Conservation (phyloP, 2,113 vertebrate genomes). For the Megaceryle maxima region DNA sequence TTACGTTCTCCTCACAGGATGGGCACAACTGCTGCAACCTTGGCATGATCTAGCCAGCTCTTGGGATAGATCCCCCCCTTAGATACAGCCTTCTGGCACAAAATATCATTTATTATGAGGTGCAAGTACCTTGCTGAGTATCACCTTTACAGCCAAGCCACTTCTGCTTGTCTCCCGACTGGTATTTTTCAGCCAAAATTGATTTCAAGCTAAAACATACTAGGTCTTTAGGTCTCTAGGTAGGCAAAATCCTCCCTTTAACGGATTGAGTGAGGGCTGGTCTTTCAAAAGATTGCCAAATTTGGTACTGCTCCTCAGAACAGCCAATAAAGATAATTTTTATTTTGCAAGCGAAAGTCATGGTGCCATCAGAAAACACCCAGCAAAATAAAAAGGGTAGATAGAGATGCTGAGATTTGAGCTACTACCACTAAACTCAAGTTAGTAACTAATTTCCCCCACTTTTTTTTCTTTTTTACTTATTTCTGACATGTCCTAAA, state of each 20-base stretch:
- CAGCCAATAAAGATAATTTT: not conserved
- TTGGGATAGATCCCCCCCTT: not conserved
- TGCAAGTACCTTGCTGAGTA: not conserved
- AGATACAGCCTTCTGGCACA: fast-evolving
- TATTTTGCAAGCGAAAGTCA: not conserved
- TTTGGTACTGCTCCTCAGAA: not conserved
- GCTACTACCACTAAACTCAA: not conserved
- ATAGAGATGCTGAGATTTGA: not conserved
- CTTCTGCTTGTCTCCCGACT: not conserved
- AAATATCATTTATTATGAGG: not conserved
- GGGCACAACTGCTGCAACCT: not conserved
- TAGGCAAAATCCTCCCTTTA: not conserved
- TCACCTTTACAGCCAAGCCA: not conserved
- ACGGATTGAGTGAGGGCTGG: not conserved
- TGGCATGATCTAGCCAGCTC: not conserved
- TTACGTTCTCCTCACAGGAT: fast-evolving
- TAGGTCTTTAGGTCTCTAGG: not conserved
- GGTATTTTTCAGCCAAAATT: not conserved
- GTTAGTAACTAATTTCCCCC: not conserved
- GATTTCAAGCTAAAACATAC: not conserved
- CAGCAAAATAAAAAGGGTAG: not conserved
- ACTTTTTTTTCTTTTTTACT: not conserved
- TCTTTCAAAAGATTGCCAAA: not conserved
- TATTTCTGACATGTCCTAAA: not conserved
- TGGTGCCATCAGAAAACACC: not conserved